Conservation (phyloP, 2,797 vertebrate genomes). For the Lutjanus argentimaculatus region DNA sequence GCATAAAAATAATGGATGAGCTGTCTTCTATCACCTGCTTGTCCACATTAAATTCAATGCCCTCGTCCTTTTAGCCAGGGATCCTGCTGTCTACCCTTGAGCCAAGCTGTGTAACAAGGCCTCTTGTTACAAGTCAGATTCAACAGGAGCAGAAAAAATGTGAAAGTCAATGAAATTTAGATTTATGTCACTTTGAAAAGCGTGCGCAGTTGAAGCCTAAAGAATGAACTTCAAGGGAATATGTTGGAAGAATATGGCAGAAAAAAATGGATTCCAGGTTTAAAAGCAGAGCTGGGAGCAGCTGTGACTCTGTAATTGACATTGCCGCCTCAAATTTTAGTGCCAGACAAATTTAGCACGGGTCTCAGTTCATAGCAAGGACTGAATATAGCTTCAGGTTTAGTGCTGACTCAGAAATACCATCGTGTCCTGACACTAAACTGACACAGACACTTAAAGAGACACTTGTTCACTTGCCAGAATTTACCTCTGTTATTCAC, state of each 20-base stretch:
- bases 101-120: constrained; percentile 11
- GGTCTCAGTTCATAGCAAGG: constrained; percentile 68
- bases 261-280: constrained; percentile 38
- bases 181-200: background rate
- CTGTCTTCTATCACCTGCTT: constrained; percentile 64
- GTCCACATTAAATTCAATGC: constrained; percentile 61
- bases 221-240: constrained; percentile 13
- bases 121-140: constrained; percentile 19
- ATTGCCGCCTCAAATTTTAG: constrained; percentile 76
- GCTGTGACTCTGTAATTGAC: constrained; percentile 70
- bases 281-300: constrained; percentile 62
- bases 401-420: constrained; percentile 84
- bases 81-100: constrained; percentile 9
- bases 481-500: constrained; percentile 35
- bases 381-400: constrained; percentile 72
- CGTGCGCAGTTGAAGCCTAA: background rate
- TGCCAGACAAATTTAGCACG: constrained; percentile 80
- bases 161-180: background rate
- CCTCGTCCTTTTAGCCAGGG: constrained; percentile 15
- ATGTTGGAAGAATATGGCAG: background rate
- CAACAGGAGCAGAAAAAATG: background rate
- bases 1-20: constrained; percentile 65
- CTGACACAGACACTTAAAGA: constrained; percentile 61
- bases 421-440: constrained; percentile 62
- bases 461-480: constrained; percentile 43